phyloP scores from a whole-genome alignment of 2,797 vertebrate species.

The Echiichthys vipera region DNA sequence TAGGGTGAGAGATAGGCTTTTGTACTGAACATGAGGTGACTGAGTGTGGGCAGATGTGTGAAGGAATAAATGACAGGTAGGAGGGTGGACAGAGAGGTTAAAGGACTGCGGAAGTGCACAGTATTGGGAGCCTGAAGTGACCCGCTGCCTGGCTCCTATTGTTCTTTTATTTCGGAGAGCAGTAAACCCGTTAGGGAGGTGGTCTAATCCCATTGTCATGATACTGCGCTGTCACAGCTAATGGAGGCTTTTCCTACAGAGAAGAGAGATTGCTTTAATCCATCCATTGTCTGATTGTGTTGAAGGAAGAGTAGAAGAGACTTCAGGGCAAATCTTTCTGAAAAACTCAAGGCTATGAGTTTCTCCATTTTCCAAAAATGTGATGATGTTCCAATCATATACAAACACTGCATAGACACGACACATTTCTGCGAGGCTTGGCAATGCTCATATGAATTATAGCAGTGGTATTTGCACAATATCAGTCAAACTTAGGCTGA shows the following conservation, averaged over 20 bases:
- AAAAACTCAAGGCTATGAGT: constrained; percentile 33
- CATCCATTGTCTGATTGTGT: constrained; percentile 73
- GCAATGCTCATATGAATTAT: not conserved
- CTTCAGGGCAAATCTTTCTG: constrained; percentile 45
- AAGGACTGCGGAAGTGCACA: constrained; percentile 26
- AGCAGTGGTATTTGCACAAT: not conserved
- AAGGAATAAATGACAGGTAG: constrained; percentile 26
- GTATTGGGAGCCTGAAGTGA: constrained; percentile 30
- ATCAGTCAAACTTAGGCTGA: constrained; percentile 1
- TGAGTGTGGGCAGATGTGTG: constrained; percentile 35
- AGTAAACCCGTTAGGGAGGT: constrained; percentile 78
- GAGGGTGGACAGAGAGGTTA: constrained; percentile 25
- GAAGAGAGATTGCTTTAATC: constrained; percentile 77
- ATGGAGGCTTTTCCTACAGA: constrained; percentile 68
- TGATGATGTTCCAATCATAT: constrained; percentile 42
- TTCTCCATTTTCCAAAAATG: constrained; percentile 24
- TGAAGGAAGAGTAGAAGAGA: constrained; percentile 62
- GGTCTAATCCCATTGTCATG: constrained; percentile 76
- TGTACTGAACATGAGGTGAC: constrained; percentile 46
- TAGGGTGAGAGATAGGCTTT: constrained; percentile 43
- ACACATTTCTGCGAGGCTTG: constrained; percentile 8
- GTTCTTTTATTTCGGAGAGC: constrained; percentile 73
- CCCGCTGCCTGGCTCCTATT: constrained; percentile 45
- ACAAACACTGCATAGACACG: not conserved
- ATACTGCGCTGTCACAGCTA: constrained; percentile 71